phyloP scores from a whole-genome alignment of 2,888 invertebrate species.

The Nomada flava region DNA sequence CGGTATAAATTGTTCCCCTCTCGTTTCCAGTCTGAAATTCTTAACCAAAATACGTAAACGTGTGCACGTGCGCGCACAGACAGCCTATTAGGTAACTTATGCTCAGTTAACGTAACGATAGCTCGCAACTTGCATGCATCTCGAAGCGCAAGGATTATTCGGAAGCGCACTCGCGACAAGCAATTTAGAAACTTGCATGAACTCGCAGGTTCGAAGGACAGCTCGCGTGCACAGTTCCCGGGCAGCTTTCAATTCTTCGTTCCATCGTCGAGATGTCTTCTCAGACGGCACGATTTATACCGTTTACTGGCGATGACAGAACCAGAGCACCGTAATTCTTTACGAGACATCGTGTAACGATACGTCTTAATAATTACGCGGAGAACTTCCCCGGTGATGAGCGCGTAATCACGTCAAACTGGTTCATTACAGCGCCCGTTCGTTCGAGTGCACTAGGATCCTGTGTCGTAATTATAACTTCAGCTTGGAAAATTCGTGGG shows the following conservation, averaged over 20 bases:
- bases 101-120: constrained; percentile 35
- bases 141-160: constrained; percentile 42
- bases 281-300: constrained; percentile 19
- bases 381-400: constrained; percentile 15
- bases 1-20: too few relatives aligned
- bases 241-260: constrained; percentile 20
- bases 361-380: constrained; percentile 28
- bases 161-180: constrained; percentile 26
- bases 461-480: constrained; percentile 45
- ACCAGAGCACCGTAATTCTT: neutral
- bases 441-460: constrained; percentile 17
- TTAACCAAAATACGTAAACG: neutral
- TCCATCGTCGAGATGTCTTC: too few relatives aligned
- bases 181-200: constrained; percentile 46
- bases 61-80: neutral
- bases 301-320: neutral
- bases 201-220: constrained; percentile 44
- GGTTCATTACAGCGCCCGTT: constrained; percentile 24
- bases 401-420: constrained; percentile 29
- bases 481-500: neutral
- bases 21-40: neutral
- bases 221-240: constrained; percentile 39
- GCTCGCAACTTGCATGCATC: constrained; percentile 20
- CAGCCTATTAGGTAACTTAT: constrained; percentile 19
- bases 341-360: constrained; percentile 5